These are phyloP conservation scores for Urocynchramus pylzowi DNA, from an alignment of 2,113 vertebrate genomes.

Conservation along the genomic window DNA sequence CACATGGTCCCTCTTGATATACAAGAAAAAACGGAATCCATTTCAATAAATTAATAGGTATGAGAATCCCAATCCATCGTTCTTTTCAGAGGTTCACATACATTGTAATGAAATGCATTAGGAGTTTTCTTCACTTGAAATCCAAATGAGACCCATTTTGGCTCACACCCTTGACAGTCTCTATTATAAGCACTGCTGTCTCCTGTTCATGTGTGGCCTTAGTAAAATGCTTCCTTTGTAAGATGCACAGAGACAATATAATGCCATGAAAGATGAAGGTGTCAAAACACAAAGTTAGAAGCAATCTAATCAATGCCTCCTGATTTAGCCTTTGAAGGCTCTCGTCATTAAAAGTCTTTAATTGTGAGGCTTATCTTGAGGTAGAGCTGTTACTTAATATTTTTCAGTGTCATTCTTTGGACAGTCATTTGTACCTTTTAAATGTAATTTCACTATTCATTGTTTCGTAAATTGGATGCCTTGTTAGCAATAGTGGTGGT, in stretches of 20 bases:
- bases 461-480: conserved; percentile 82
- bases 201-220: conserved; percentile 86
- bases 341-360: conserved; percentile 84
- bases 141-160: conserved; percentile 86
- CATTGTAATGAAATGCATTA: conserved; percentile 86
- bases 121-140: conserved; percentile 84
- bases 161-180: conserved; percentile 86
- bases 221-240: conserved; percentile 88
- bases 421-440: conserved; percentile 81
- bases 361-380: conserved; percentile 82
- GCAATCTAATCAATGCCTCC: conserved; percentile 94
- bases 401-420: conserved; percentile 83
- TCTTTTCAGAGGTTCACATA: conserved; percentile 82
- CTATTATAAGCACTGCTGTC: conserved; percentile 83
- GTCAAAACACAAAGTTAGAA: conserved; percentile 86
- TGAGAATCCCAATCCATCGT: conserved; percentile 81
- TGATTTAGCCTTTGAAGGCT: conserved; percentile 90
- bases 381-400: conserved; percentile 83
- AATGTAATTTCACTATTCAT: conserved; percentile 81
- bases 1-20: conserved; percentile 79
- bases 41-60: conserved; percentile 86
- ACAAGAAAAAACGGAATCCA: conserved; percentile 78
- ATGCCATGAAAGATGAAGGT: conserved; percentile 88
- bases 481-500: conserved; percentile 78
- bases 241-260: conserved; percentile 90